phyloP scores from a whole-genome alignment of 2,113 vertebrate species.

The Galbula dea region DNA sequence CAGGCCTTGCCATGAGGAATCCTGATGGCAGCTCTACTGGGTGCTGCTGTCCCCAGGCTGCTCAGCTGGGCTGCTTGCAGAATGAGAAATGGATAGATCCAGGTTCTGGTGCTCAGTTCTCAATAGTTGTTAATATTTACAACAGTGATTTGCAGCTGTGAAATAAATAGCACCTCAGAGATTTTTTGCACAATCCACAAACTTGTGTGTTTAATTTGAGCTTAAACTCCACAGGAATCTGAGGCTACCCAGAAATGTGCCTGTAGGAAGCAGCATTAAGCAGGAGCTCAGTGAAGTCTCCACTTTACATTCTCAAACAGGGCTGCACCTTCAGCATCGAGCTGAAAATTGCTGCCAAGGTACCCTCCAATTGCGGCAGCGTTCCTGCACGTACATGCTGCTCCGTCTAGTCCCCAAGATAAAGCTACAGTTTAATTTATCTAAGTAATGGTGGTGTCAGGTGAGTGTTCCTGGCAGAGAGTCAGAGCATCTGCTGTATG shows the following conservation, averaged over 20 bases:
- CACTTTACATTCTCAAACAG: neutral
- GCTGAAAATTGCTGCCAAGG: neutral
- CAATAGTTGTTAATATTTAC: neutral
- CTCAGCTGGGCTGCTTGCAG: neutral
- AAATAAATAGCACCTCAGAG: neutral
- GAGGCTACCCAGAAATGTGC: neutral
- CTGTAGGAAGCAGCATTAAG: neutral
- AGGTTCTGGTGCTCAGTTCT: neutral
- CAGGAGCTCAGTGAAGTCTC: accelerated
- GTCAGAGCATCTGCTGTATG: neutral
- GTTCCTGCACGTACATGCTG: accelerated
- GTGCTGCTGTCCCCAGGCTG: neutral
- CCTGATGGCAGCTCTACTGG: accelerated
- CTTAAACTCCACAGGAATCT: neutral
- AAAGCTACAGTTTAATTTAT: neutral
- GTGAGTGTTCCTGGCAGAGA: neutral
- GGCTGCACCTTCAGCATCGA: neutral
- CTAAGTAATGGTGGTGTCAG: neutral
- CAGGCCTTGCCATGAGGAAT: neutral
- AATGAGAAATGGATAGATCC: neutral
- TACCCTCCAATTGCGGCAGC: neutral
- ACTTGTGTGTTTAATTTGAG: neutral
- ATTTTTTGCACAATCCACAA: neutral
- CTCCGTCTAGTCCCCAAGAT: neutral
- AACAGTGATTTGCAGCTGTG: neutral